Evolutionary conservation across 2,113 vertebrate genomes (phyloP), one percentile per base, ranked within the genome.

Genomic region (Microcebus ravelobensis): DNA sequence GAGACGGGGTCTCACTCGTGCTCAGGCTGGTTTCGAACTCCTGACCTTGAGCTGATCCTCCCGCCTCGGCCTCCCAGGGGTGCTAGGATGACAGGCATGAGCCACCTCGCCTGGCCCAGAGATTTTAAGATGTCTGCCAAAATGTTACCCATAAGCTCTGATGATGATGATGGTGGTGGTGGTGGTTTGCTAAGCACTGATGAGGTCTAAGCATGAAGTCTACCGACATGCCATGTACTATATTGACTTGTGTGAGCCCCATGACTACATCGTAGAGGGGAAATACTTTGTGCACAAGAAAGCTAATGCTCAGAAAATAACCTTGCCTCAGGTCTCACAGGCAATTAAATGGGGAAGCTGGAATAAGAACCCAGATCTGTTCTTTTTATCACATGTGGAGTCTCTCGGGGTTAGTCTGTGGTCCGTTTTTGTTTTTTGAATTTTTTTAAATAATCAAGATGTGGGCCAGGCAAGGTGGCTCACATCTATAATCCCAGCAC

Each of bases 171-270:
- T n/a, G 20, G 21, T 63, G 61, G 52, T n/a, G 20, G 21, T 63
- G 61, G 61, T 18, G 3, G 13, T 27, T 36, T 82, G 5, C 55
- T 65, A 36, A 65, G 29, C 5, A 4, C 6, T 5, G 42, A 3
- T 59, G 20, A 27, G 15, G 4, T n/a, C 18, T 61, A 25, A 17
- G 29, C 3, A 0, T 34, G 29, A 6, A 21, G 57, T 63, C 25
- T 63, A 13, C 27, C 25, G 81, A 2, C 8, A 3, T 15, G 6
- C n/a, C 63, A 0, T 20, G 20, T 0, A 2, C 6, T 17, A 2
- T 2, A 4, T 15, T 23, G 20, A 61, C 20, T 10, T 29, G 4
- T 65, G 42, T 52, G 36, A 52, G 6, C 50, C 12, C 42, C 57
- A 31, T 11, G 5, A 14, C 15, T 4, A 14, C 34, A 34, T n/a